phyloP scores from a whole-genome alignment of 2,888 invertebrate species.

The Tachystola acroxantha region DNA sequence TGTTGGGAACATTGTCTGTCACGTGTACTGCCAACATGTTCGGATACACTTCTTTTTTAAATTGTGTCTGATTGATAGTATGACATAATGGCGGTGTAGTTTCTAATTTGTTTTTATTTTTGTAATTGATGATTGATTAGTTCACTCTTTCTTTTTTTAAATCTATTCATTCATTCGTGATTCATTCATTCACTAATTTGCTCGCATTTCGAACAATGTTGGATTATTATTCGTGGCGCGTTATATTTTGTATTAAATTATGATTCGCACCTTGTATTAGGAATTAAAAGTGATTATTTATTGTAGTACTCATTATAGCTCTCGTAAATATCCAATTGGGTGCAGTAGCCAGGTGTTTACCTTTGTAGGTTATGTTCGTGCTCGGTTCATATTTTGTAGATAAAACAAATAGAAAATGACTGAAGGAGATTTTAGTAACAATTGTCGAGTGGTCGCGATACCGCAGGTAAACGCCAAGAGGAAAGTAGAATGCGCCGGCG shows the following conservation, averaged over 20 bases:
- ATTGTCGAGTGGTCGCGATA: slow-evolving; percentile 48
- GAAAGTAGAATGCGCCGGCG: slow-evolving; percentile 73
- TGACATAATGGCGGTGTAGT: background rate
- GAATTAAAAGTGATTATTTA: slow-evolving; percentile 16
- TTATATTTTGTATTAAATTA: slow-evolving; percentile 35
- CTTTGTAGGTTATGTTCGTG: slow-evolving; percentile 68
- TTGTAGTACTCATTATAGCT: slow-evolving; percentile 14
- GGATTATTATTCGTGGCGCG: slow-evolving; percentile 38
- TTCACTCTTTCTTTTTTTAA: too few relatives aligned
- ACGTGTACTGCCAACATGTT: background rate
- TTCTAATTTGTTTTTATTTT: too few relatives aligned
- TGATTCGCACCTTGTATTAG: slow-evolving; percentile 10
- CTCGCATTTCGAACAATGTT: slow-evolving; percentile 19
- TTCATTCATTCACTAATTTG: slow-evolving; percentile 18
- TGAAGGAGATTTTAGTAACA: slow-evolving; percentile 45
- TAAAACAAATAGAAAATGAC: slow-evolving; percentile 58
- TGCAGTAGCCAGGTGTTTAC: slow-evolving; percentile 29
- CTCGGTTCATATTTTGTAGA: slow-evolving; percentile 46
- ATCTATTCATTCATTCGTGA: too few relatives aligned
- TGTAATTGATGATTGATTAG: too few relatives aligned
- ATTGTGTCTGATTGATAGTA: background rate
- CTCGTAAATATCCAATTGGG: slow-evolving; percentile 10
- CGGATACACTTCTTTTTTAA: background rate
- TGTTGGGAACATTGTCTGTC: slow-evolving; percentile 23
- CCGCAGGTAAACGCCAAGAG: slow-evolving; percentile 51